Percentiles rank a stretch among this genome's conserved stretches.
Evolutionary conservation across 2,113 vertebrate species (phyloP).

Genomic region (Tylochromis polylepis): DNA sequence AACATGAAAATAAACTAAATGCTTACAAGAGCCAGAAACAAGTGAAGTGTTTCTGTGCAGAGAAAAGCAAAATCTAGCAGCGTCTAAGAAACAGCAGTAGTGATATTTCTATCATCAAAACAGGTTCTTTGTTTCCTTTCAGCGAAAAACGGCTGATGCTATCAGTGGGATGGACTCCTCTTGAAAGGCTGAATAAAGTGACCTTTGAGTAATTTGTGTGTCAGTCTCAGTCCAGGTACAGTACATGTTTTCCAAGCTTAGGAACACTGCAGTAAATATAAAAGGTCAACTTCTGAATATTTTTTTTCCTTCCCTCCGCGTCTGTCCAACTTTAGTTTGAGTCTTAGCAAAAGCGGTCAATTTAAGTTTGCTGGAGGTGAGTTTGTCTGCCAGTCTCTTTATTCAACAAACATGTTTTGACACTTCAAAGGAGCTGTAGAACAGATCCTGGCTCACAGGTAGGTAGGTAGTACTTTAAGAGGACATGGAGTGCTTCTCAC

Average conservation of each 20-base stretch:
- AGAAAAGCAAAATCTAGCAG: background rate
- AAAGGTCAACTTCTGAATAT: slow-evolving; percentile 62
- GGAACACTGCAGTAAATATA: slow-evolving; percentile 29
- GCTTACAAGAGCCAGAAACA: slow-evolving; percentile 21
- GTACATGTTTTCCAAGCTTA: slow-evolving; percentile 46
- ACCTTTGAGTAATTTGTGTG: slow-evolving; percentile 63
- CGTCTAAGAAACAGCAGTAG: background rate
- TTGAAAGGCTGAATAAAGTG: slow-evolving; percentile 50
- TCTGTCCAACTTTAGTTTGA: slow-evolving; percentile 5
- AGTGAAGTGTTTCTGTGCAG: background rate
- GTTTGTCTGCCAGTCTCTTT: background rate
- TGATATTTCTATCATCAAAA: slow-evolving; percentile 4
- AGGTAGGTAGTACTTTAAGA: slow-evolving; percentile 1
- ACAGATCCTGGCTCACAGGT: background rate
- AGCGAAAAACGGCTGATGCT: slow-evolving; percentile 26
- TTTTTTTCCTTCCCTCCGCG: background rate
- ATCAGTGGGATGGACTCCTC: slow-evolving; percentile 28
- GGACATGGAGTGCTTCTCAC: background rate
- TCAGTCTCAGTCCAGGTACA: slow-evolving; percentile 36
- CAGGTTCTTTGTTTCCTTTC: background rate
- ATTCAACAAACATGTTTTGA: slow-evolving; percentile 43
- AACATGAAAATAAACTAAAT: slow-evolving; percentile 38
- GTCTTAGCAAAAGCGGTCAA: slow-evolving; percentile 19
- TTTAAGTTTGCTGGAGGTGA: slow-evolving; percentile 23
- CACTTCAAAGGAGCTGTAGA: slow-evolving; percentile 39